Base-by-base conservation (phyloP, 2,797 vertebrate species). In the Enteromius anoplus region DNA sequence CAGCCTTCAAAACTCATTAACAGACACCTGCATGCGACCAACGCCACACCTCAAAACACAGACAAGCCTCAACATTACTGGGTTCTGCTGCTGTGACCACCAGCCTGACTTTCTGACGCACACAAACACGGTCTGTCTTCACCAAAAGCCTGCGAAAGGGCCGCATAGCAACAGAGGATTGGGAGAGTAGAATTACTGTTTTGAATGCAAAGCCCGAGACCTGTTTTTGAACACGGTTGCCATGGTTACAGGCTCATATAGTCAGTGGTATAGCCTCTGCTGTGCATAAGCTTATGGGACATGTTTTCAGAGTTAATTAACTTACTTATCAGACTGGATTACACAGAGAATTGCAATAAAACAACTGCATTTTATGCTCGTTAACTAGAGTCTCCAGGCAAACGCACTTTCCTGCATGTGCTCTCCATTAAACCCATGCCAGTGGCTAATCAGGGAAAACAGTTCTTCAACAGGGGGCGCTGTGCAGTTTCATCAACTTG, bases 71-170 rank as follows among this genome's bases (percentile, higher is more conserved):
- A 86, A 84, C 68, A 75, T 66, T 58, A 82, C 64, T 42, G 70
- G 21, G 88, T 93, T 95, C 93, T 95, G 94, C 93, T 94, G 92
- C 93, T 93, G 93, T 73, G 82, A 72, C 83, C 32, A 68, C 55
- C 69, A 51, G 55, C 84, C 78, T 49, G 64, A 60, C 51, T 37
- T 45, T 14, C 55, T 32, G 19, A 58, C 45, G 17, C 42, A 9
- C 60, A 73, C 40, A 76, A 64, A 32, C 77, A 71, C 5, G 26
- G 87, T 90, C 85, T 90, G 89, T 94, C 92, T 92, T 89, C 89
- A 90, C 85, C 86, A 81, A 82, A 85, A 87, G 64, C 83, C 86
- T 71, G 70, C 80, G 86, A 82, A 82, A 78, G 75, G 42, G 23
- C 53, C 66, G 53, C 85, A 76, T 70, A 69, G 85, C 65, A 83